These are phyloP conservation scores for Rhizoglyphus robini DNA, from an alignment of 1,140 invertebrate species.

Conservation along the genomic window DNA sequence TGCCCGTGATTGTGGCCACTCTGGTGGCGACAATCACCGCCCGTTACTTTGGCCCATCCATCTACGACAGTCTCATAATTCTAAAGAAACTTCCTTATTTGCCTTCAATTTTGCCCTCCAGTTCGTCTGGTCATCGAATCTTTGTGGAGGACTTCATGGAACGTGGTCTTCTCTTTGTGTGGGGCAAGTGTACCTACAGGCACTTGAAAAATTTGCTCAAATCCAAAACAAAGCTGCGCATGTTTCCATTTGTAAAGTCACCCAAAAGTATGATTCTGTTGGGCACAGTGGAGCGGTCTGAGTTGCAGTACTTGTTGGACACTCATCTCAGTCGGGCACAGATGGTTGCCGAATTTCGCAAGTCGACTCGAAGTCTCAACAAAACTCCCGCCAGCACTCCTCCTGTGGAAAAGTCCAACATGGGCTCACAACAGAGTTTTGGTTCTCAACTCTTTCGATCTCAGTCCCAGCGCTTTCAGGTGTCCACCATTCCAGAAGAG, in stretches of 20 bases:
- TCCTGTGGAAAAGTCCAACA: too few species aligned
- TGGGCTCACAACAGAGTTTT: too few species aligned
- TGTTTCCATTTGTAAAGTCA: constrained; percentile 78
- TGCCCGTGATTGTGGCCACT: constrained; percentile 89
- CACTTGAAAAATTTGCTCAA: constrained; percentile 68
- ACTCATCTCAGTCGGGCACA: constrained; percentile 58
- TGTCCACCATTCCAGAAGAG: background rate
- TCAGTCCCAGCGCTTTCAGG: background rate
- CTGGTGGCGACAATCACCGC: constrained; percentile 86
- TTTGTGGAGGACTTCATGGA: constrained; percentile 95
- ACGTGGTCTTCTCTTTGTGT: constrained; percentile 73
- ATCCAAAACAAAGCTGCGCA: constrained; percentile 49
- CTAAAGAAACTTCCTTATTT: constrained; percentile 95
- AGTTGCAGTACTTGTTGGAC: constrained; percentile 64
- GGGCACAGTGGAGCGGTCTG: constrained; percentile 77
- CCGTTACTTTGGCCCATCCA: constrained; percentile 81
- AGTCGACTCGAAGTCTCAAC: background rate
- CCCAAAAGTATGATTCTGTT: constrained; percentile 79
- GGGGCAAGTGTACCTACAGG: constrained; percentile 53
- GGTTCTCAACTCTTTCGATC: background rate
- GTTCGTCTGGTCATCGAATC: constrained; percentile 60
- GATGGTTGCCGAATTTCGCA: constrained; percentile 3
- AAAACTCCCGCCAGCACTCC: constrained; percentile 11
- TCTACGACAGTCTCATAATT: constrained; percentile 94
- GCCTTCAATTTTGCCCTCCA: constrained; percentile 66